Conservation (phyloP, 2,797 vertebrate species). For the Steatocranus sp. region DNA sequence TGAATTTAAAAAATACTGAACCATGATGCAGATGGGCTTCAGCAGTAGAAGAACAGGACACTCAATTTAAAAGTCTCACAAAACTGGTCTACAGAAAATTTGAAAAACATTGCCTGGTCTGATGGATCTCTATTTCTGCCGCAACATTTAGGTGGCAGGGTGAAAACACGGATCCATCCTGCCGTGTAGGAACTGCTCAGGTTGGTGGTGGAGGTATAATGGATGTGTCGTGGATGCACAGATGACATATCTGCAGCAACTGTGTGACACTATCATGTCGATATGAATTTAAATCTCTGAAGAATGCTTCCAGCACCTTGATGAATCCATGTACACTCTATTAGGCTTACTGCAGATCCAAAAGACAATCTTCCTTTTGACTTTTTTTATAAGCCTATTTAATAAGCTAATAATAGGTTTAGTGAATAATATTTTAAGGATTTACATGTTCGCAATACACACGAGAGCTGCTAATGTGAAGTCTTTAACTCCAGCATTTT, state of each 20-base stretch:
- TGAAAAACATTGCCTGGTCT: not conserved
- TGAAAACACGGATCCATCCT: constrained; percentile 32
- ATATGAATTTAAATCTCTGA: not conserved
- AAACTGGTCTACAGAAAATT: not conserved
- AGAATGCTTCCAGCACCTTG: not conserved
- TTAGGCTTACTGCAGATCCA: not conserved
- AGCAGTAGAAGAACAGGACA: not conserved
- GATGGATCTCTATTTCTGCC: not conserved
- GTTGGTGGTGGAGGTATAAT: not conserved
- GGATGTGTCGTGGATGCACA: not conserved
- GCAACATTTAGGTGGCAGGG: not conserved
- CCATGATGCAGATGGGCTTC: not conserved
- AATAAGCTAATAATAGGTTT: not conserved
- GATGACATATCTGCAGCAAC: not conserved
- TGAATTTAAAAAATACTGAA: not conserved
- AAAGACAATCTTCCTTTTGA: not conserved
- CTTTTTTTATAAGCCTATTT: not conserved
- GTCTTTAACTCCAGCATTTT: not conserved
- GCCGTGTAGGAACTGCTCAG: not conserved
- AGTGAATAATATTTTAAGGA: not conserved
- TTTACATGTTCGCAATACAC: not conserved
- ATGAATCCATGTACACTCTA: not conserved
- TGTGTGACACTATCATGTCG: not conserved
- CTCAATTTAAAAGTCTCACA: not conserved
- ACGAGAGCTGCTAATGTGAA: not conserved